These are phyloP conservation scores for Anguilla japonica DNA, from an alignment of 2,113 vertebrate genomes.

Conservation along the genomic window DNA sequence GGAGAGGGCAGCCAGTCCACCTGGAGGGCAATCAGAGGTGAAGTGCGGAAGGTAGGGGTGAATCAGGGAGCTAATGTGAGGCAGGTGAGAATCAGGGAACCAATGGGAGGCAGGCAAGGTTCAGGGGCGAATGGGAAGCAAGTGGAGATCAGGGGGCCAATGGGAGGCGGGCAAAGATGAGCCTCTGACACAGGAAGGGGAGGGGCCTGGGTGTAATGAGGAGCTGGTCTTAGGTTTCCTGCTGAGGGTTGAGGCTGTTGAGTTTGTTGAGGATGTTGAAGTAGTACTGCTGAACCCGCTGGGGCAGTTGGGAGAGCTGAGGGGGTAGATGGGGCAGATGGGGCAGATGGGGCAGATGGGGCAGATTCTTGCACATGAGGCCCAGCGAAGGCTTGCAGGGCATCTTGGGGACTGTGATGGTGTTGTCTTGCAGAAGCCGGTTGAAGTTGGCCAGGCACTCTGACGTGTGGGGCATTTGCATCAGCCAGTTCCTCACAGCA, in stretches of 20 bases:
- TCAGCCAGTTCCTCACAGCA: constrained; percentile 69
- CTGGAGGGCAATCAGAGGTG: constrained; percentile 7
- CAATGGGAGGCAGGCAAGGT: no score
- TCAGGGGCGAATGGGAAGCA: background rate
- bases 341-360: constrained; percentile 45
- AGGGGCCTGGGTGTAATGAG: background rate
- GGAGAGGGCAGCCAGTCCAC: constrained; percentile 10
- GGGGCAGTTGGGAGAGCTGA: constrained; percentile 48
- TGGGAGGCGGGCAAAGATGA: background rate
- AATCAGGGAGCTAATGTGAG: background rate
- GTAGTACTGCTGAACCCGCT: constrained; percentile 53
- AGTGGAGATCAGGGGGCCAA: background rate
- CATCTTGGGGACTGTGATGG: constrained; percentile 60
- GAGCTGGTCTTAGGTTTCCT: constrained; percentile 76
- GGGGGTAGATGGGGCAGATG: constrained; percentile 43
- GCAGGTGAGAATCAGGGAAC: no score
- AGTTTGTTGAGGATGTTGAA: constrained; percentile 62
- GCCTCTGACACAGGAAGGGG: background rate
- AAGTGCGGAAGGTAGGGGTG: background rate
- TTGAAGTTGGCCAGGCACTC: constrained; percentile 65
- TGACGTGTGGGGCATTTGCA: constrained; percentile 62
- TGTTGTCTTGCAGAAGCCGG: constrained; percentile 67
- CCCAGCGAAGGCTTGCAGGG: constrained; percentile 58
- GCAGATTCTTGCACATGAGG: constrained; percentile 53
- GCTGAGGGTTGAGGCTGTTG: constrained; percentile 69